Evolutionary conservation across 1,140 invertebrate species (phyloP).

Genomic region (Trichonephila clavipes): DNA sequence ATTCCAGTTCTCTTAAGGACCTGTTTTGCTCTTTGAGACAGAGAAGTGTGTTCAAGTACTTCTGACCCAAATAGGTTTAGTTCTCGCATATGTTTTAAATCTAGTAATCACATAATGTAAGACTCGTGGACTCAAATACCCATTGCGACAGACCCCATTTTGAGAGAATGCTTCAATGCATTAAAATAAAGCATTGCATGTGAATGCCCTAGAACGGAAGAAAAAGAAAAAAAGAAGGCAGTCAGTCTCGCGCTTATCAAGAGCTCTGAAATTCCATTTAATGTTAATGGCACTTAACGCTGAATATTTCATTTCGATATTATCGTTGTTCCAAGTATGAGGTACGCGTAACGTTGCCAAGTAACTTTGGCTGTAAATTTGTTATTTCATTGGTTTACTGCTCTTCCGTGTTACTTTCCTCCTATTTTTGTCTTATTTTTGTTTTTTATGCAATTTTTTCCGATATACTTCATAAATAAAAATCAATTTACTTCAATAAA

Average conservation of each 20-base stretch:
- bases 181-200: background rate
- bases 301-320: conserved; percentile 73
- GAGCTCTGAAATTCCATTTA: conserved; percentile 52
- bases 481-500: no score
- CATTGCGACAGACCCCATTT: background rate
- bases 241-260: background rate
- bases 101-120: background rate
- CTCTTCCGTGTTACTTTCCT: no score
- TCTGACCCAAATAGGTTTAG: background rate
- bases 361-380: conserved; percentile 56
- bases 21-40: no score
- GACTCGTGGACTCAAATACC: background rate
- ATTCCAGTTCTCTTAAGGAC: no score
- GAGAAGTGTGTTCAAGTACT: background rate
- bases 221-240: background rate
- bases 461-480: no score
- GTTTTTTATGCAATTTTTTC: no score
- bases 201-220: conserved; percentile 6
- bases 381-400: no score
- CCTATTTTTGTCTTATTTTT: no score
- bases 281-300: conserved; percentile 62
- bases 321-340: conserved; percentile 40
- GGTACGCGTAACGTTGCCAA: conserved; percentile 73
- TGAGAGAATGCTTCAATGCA: conserved; percentile 15
- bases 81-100: background rate